Evolutionary conservation across 2,113 vertebrate genomes (phyloP), one percentile per base, ranked within the genome.

Genomic region (Casuarius casuarius): DNA sequence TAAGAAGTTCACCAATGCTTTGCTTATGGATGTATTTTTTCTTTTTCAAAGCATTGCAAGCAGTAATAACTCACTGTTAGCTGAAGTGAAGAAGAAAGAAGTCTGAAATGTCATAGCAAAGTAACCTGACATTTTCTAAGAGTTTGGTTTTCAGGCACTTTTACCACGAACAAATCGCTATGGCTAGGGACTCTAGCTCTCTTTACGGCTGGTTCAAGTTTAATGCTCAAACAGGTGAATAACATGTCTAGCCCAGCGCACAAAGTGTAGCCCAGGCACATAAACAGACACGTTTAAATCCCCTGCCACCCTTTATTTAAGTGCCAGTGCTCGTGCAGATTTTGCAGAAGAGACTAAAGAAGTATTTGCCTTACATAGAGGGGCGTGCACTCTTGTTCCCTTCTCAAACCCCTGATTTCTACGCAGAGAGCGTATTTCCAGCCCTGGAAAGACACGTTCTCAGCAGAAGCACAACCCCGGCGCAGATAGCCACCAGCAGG

Each of bases 341-440:
- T 44, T 28, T 3, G 7, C 3, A 29, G 72, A 9, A 44, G 44
- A 44, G 38, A 5, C 35, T 3, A 21, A 9, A 11, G 66, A 22
- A 10, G 4, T 1, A 5, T 46, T 74, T 33, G 11, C 40, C 29
- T 2, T 0, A 0, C 3, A 12, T 2, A 2, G 3, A 8, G 7
- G 38, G 25, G 11, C 7, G 33, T 22, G 31, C 13, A 22, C 40
- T 25, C 31, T 10, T 4, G 13, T 42, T 21, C 10, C 17, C 38
- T 5, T 1, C 72, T 10, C 5, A 10, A 2, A 12, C 0, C 5
- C 38, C 16, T 17, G 28, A 56, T 56, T 56, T 29, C 19, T 1
- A 5, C 16, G 0, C 38, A 17, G 0, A 44, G 0, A 38, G 10
- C 13, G 0, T 1, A 38, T 3, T 4, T 5, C 20, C 71, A 35